These are phyloP conservation scores for Epinotia bilunana DNA, from an alignment of 2,888 invertebrate genomes.

Conservation along the genomic window DNA sequence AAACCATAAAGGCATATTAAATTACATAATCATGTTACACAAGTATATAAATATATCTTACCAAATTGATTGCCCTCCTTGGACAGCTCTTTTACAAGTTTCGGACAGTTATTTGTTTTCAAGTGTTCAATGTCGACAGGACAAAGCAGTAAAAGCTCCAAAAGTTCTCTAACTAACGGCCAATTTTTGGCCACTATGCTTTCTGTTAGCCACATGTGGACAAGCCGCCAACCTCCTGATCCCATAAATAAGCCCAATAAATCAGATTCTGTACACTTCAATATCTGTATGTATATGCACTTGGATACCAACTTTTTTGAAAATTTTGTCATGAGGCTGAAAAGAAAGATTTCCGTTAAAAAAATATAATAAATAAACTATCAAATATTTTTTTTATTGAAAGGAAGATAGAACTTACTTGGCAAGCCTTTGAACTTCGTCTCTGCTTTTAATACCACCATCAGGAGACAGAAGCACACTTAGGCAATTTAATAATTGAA, in stretches of 20 bases:
- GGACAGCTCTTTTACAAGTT: constrained; percentile 94
- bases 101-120: constrained; percentile 96
- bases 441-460: constrained; percentile 94
- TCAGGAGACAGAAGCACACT: constrained; percentile 92
- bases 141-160: constrained; percentile 92
- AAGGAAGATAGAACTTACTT: constrained; percentile 85
- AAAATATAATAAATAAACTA: not conserved
- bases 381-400: not conserved
- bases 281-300: constrained; percentile 96
- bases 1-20: too few species aligned
- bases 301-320: constrained; percentile 97
- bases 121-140: constrained; percentile 96
- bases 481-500: constrained; percentile 94
- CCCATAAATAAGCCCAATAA: constrained; percentile 95
- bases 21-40: not conserved
- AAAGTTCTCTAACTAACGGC: constrained; percentile 93
- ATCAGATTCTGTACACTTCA: constrained; percentile 93
- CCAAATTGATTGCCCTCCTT: constrained; percentile 92
- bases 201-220: constrained; percentile 96
- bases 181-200: constrained; percentile 93
- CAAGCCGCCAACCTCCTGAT: constrained; percentile 95
- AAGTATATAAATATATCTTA: constrained; percentile 71
- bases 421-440: constrained; percentile 94
- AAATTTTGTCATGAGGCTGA: constrained; percentile 97
- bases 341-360: constrained; percentile 64